Conservation (phyloP, 2,113 vertebrate genomes). For the Scolopax mira region DNA sequence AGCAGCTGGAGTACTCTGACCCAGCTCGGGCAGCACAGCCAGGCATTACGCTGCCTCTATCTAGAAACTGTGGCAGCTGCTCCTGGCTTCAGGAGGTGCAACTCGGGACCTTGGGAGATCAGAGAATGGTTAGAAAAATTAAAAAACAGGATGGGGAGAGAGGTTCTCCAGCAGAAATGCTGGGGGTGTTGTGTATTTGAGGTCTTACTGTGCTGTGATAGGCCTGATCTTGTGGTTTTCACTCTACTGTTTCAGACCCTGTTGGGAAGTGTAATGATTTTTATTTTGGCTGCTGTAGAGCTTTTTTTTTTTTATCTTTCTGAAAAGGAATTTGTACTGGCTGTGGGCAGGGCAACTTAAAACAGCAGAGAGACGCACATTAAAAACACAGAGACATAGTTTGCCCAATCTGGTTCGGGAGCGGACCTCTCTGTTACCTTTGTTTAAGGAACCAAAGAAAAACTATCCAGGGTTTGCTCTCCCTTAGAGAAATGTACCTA, state of each 20-base stretch:
- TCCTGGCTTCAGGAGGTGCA: neutral
- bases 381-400: neutral
- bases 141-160: neutral
- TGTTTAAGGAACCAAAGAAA: neutral
- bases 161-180: neutral
- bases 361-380: neutral
- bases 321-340: neutral
- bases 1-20: neutral
- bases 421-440: neutral
- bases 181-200: neutral
- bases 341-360: neutral
- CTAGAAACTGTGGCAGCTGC: conserved; percentile 33
- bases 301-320: neutral
- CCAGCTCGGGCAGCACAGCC: neutral
- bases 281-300: neutral
- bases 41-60: neutral
- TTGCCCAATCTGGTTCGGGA: neutral
- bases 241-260: neutral
- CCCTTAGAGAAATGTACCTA: neutral
- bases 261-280: neutral
- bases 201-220: neutral
- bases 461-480: neutral
- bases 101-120: neutral
- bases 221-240: neutral
- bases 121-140: neutral